Conservation (phyloP, 1,140 invertebrate species). For the Hypsibius dujardini region DNA sequence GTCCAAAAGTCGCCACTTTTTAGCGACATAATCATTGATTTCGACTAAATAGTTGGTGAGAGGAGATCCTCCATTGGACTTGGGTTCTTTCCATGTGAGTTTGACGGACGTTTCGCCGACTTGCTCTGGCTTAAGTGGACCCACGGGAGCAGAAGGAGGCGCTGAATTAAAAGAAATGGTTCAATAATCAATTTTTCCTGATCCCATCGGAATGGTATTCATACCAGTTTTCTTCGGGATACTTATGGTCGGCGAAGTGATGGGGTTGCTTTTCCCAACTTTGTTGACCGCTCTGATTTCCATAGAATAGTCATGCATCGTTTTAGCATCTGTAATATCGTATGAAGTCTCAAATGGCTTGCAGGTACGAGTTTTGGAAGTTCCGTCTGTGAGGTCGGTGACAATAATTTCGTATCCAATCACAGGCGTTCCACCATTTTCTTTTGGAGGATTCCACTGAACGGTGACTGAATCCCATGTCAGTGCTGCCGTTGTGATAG, state of each 20-base stretch:
- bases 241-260: slow-evolving; percentile 28
- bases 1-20: slow-evolving; percentile 90
- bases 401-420: slow-evolving; percentile 61
- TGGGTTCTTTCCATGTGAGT: slow-evolving; percentile 62
- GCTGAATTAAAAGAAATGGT: too few relatives aligned
- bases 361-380: slow-evolving; percentile 22
- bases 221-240: slow-evolving; percentile 24
- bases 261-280: slow-evolving; percentile 20
- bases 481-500: slow-evolving; percentile 32
- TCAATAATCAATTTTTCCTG: too few relatives aligned
- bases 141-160: too few relatives aligned
- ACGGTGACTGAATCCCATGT: slow-evolving; percentile 47
- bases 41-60: slow-evolving; percentile 77
- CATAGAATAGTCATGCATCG: neutral
- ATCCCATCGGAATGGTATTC: too few relatives aligned
- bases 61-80: slow-evolving; percentile 76
- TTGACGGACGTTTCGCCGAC: slow-evolving; percentile 47
- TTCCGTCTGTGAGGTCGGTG: neutral
- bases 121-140: too few relatives aligned
- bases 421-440: slow-evolving; percentile 74
- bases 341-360: slow-evolving; percentile 22
- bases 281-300: slow-evolving; percentile 11
- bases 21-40: slow-evolving; percentile 69
- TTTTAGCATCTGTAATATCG: neutral
- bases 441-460: slow-evolving; percentile 76